Percentiles rank a stretch among this genome's conserved stretches.
phyloP scores from a whole-genome alignment of 2,113 vertebrate genomes.

The Willisornis vidua region DNA sequence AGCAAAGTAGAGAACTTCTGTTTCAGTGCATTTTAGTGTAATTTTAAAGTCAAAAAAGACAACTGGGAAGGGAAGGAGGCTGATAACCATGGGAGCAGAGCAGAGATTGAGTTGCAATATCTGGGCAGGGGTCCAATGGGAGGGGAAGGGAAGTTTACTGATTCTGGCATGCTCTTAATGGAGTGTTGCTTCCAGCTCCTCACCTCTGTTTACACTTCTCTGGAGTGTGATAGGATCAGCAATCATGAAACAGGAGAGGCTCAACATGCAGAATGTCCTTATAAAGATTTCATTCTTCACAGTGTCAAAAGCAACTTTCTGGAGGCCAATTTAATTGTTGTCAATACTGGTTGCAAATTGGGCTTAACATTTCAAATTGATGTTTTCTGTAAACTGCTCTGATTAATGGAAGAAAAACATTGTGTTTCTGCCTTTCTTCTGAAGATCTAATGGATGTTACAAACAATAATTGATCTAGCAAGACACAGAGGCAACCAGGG shows the following conservation, averaged over 20 bases:
- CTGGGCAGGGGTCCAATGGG: neutral
- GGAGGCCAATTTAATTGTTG: conserved; percentile 45
- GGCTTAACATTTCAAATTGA: conserved; percentile 58
- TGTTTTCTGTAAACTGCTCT: conserved; percentile 55
- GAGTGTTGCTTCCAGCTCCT: neutral
- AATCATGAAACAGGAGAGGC: neutral
- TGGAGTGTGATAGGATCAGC: neutral
- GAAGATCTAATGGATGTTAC: conserved; percentile 33
- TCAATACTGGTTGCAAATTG: conserved; percentile 51
- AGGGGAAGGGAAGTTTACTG: neutral
- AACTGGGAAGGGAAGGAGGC: neutral
- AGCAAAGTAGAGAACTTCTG: neutral
- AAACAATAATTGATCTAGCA: conserved; percentile 35
- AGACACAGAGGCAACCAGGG: neutral
- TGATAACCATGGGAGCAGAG: neutral
- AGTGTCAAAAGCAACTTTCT: conserved; percentile 32
- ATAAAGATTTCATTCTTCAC: conserved; percentile 44
- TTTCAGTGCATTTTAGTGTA: neutral
- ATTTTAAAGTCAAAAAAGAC: neutral
- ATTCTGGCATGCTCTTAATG: neutral
- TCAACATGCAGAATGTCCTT: neutral
- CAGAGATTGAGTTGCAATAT: neutral
- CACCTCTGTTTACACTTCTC: neutral
- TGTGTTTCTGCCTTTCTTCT: conserved; percentile 28
- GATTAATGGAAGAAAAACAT: conserved; percentile 50